Base-by-base conservation (phyloP, 2,113 vertebrate species). In the Isurus oxyrinchus region DNA sequence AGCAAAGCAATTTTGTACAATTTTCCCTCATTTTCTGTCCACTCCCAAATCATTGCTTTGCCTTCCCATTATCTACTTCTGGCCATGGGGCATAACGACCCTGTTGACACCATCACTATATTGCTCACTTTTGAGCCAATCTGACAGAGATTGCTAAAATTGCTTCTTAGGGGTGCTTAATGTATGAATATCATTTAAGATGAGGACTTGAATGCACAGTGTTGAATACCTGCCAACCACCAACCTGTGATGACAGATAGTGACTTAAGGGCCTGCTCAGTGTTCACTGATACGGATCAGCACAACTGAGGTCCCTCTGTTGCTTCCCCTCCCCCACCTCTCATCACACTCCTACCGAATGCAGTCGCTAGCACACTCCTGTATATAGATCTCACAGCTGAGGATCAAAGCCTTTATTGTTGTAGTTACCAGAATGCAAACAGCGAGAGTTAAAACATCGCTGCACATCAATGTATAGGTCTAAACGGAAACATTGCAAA, bases 401-500 rank as follows among this genome's bases (percentile, higher is more conserved):
- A 63, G 90, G 59, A 66, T 63, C 90, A 94, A 93, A 94, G 35
- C 59, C 16, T 23, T 63, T 61, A 93, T n/a, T 63, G 87, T 90
- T 90, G 59, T 94, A 63, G 90, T 66, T 94, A 63, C 35, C 90
- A 94, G 57, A 61, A 31, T n/a, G 27, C 11, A 35, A 90, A 61
- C 87, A 90, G 55, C 7, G 14, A 91, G 59, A 40, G n/a, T 40
- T 63, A n/a, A 94, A 94, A 94, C 55, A 16, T 59, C 57, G 1
- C 13, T 61, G 55, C 14, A 61, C 90, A 63, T 94, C 59, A 94
- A 63, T 40, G 59, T 94, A 66, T 66, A 3, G 59, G 16, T 66
- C 90, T 8, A 40, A 40, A 94, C n/a, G 57, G 59, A 94, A 63
- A 63, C n/a, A 94, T 94, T 94, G 90, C 59, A 94, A 66, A 23